phyloP scores from a whole-genome alignment of 2,888 invertebrate genomes.

The Heliconius hortense region DNA sequence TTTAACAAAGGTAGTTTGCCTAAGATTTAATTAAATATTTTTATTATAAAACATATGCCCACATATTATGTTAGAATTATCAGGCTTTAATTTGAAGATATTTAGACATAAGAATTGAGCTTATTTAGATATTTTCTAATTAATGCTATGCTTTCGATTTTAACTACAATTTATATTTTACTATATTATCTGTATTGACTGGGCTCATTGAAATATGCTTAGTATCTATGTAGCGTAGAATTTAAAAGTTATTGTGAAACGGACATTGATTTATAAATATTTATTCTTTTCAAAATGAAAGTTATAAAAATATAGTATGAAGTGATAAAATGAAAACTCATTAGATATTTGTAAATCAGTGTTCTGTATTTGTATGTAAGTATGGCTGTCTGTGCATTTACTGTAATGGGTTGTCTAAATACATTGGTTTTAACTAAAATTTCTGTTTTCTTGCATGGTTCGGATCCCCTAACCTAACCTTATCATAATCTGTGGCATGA shows the following conservation, averaged over 20 bases:
- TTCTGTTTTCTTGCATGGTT: constrained; percentile 80
- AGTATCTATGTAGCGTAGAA: constrained; percentile 48
- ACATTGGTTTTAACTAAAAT: constrained; percentile 68
- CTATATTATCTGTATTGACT: constrained; percentile 35
- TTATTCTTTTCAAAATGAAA: background rate
- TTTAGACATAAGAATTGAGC: constrained; percentile 25
- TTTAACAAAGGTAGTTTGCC: background rate
- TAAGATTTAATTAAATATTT: constrained; percentile 1
- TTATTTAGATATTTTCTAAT: constrained; percentile 29
- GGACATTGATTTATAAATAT: constrained; percentile 42
- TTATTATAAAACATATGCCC: background rate
- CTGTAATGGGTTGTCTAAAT: constrained; percentile 76
- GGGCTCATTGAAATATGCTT: constrained; percentile 43
- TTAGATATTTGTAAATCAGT: constrained; percentile 37
- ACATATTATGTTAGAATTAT: constrained; percentile 13
- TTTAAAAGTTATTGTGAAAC: constrained; percentile 42
- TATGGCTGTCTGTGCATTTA: constrained; percentile 70
- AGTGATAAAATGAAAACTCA: background rate
- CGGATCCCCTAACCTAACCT: constrained; percentile 50
- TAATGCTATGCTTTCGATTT: constrained; percentile 28
- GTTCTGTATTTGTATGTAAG: constrained; percentile 51
- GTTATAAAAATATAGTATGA: background rate
- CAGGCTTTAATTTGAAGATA: constrained; percentile 9
- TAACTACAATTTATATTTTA: constrained; percentile 34
- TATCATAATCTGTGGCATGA: constrained; percentile 62